Conservation (phyloP, 2,113 vertebrate species). For the Marcusenius ussheri region DNA sequence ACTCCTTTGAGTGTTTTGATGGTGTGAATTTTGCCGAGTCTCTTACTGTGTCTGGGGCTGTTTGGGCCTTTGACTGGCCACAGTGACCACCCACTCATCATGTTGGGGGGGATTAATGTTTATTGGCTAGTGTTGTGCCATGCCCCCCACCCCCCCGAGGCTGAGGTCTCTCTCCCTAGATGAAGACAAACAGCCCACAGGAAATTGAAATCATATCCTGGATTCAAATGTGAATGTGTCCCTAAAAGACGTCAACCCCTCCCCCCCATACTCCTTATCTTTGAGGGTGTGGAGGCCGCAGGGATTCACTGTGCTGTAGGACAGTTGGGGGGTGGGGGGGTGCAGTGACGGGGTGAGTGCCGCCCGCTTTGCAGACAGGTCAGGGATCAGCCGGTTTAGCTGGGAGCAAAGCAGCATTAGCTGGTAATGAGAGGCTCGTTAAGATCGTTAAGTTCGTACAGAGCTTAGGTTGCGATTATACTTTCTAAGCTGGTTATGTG, state of each 20-base stretch:
- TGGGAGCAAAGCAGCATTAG: neutral
- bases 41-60: neutral
- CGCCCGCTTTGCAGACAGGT: too few species aligned
- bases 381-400: neutral
- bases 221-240: neutral
- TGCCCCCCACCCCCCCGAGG: neutral
- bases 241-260: neutral
- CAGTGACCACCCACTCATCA: neutral
- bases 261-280: neutral
- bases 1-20: neutral
- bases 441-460: neutral
- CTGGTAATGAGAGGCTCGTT: conserved; percentile 1
- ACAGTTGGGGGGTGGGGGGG: neutral
- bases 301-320: neutral
- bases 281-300: neutral
- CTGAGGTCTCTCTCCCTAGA: neutral
- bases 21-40: neutral
- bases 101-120: neutral
- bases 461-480: neutral
- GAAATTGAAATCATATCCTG: conserved; percentile 24
- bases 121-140: neutral
- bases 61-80: neutral
- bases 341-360: neutral
- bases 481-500: neutral
- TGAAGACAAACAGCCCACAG: neutral